Evolutionary conservation across 2,888 invertebrate genomes (phyloP).

Genomic region (Ptychoptera albimana): DNA sequence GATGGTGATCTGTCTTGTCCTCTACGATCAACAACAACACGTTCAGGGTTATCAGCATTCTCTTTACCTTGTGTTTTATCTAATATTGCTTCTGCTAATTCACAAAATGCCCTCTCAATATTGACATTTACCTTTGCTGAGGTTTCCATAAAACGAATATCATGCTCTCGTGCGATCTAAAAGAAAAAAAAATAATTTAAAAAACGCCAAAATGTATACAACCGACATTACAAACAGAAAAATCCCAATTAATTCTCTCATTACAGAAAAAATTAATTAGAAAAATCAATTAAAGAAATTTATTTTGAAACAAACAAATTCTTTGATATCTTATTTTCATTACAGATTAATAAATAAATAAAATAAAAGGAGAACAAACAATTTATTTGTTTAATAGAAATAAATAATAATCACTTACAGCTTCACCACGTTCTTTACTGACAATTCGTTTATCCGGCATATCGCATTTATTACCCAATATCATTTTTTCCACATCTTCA

Average conservation of each 20-base stretch:
- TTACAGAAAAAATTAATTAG: too few species aligned
- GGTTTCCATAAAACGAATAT: conserved; percentile 94
- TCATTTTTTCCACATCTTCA: conserved; percentile 98
- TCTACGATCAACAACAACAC: conserved; percentile 57
- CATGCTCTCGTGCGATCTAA: conserved; percentile 89
- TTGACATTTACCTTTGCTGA: conserved; percentile 95
- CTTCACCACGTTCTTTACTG: conserved; percentile 82
- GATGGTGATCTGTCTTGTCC: conserved; percentile 28
- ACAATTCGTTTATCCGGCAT: conserved; percentile 91
- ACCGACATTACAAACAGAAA: background rate
- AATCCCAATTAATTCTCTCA: too few species aligned
- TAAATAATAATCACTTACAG: conserved; percentile 43
- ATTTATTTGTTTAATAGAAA: background rate
- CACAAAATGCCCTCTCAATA: conserved; percentile 89
- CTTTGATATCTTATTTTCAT: too few species aligned
- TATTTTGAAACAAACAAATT: too few species aligned
- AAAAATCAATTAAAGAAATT: too few species aligned
- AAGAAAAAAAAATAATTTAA: conserved; percentile 13
- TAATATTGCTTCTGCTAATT: conserved; percentile 86
- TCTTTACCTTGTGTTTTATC: conserved; percentile 78
- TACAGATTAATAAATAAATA: too few species aligned
- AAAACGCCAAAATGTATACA: background rate
- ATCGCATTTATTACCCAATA: conserved; percentile 95
- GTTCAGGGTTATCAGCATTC: conserved; percentile 56
- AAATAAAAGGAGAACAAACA: background rate